Evolutionary conservation across 2,113 vertebrate genomes (phyloP).

Genomic region (Galeopterus variegatus): DNA sequence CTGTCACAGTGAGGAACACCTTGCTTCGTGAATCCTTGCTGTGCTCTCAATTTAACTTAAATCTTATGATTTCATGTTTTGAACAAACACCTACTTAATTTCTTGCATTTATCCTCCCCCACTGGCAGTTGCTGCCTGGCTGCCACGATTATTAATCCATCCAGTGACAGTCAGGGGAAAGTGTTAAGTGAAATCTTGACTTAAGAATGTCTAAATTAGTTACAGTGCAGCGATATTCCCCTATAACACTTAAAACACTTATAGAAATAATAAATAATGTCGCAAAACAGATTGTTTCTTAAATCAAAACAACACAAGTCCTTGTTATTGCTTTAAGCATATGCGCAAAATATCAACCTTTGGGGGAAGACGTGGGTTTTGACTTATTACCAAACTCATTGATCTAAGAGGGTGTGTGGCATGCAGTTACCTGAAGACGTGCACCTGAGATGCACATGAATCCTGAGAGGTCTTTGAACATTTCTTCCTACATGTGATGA

Average conservation of each 20-base stretch:
- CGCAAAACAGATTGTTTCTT: background rate
- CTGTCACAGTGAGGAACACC: background rate
- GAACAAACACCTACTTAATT: background rate
- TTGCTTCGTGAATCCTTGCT: background rate
- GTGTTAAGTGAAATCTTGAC: background rate
- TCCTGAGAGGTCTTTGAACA: no score
- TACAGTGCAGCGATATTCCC: rapidly evolving
- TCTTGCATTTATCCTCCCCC: background rate
- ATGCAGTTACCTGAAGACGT: rapidly evolving
- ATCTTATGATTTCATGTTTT: background rate
- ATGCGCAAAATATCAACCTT: rapidly evolving
- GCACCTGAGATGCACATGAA: rapidly evolving
- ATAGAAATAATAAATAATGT: background rate
- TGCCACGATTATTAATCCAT: rapidly evolving
- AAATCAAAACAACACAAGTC: background rate
- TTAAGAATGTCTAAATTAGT: background rate
- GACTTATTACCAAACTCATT: background rate
- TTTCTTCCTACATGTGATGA: background rate
- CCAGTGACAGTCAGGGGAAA: rapidly evolving
- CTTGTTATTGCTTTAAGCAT: rapidly evolving
- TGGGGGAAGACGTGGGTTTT: no score
- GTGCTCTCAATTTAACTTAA: background rate
- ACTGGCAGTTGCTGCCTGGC: background rate
- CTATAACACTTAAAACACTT: background rate
- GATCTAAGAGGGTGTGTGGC: no score